A percentile compares a stretch with the other conserved stretches of the same genome.
Conservation (phyloP, 2,797 vertebrate genomes). For the Acrossocheilus wenchowensis region DNA sequence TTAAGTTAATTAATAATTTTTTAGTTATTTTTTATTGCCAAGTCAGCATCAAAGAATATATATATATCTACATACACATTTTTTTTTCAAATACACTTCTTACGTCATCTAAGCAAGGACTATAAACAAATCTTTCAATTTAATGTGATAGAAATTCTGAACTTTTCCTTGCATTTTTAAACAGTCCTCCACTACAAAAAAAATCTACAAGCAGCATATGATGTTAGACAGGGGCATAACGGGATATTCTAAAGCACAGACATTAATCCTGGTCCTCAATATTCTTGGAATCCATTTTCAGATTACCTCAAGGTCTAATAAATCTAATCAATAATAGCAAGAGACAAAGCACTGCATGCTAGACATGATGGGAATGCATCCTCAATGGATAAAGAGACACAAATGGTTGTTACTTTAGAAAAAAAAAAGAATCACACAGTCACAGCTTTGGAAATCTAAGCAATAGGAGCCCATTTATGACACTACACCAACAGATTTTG, state of each 20-base stretch:
- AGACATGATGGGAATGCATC: background rate
- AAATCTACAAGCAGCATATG: conserved; percentile 6
- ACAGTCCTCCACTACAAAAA: background rate
- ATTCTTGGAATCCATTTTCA: conserved; percentile 65
- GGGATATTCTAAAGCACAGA: conserved; percentile 29
- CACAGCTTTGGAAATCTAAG: background rate
- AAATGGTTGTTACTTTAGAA: background rate
- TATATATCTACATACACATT: background rate
- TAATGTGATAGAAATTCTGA: background rate
- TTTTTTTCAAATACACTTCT: too few species aligned
- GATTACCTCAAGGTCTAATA: conserved; percentile 65
- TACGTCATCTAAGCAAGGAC: background rate
- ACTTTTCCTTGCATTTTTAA: conserved; percentile 6
- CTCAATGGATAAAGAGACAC: background rate
- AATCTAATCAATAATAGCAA: conserved; percentile 65
- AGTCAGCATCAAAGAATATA: too few species aligned
- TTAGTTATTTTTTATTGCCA: background rate
- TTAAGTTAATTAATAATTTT: conserved; percentile 35
- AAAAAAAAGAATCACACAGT: background rate
- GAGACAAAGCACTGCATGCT: conserved; percentile 4
- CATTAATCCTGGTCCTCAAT: conserved; percentile 59
- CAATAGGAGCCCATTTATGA: background rate
- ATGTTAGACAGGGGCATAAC: conserved; percentile 4
- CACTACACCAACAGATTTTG: conserved; percentile 24
- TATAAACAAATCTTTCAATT: background rate